phyloP scores from a whole-genome alignment of 2,113 vertebrate genomes.

The Spermophilus dauricus region DNA sequence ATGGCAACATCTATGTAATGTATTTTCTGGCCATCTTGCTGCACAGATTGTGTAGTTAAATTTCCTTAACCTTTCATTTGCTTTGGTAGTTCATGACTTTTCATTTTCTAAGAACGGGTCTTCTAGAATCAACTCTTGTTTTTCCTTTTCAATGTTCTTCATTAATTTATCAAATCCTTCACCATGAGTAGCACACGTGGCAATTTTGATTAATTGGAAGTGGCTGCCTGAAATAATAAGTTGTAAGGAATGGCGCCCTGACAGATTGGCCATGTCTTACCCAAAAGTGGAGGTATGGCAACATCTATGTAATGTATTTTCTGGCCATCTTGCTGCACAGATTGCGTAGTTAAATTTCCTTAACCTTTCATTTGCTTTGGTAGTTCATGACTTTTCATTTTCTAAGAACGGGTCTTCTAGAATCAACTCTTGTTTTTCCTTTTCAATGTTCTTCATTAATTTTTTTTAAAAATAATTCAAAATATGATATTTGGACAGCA shows the following conservation, averaged over 20 bases:
- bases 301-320: not conserved
- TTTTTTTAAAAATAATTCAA: not conserved
- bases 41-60: not conserved
- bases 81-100: not conserved
- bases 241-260: not conserved
- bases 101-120: not conserved
- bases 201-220: not conserved
- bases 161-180: not conserved
- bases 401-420: not conserved
- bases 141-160: not conserved
- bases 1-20: not conserved
- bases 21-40: not conserved
- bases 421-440: not conserved
- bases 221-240: not conserved
- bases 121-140: not conserved
- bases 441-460: not conserved
- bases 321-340: not conserved
- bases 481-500: not conserved
- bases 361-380: not conserved
- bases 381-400: not conserved
- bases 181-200: not conserved
- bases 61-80: not conserved
- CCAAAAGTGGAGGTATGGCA: not conserved
- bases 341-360: not conserved
- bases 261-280: not conserved